phyloP scores from a whole-genome alignment of 2,113 vertebrate species.

The Clupea harengus region DNA sequence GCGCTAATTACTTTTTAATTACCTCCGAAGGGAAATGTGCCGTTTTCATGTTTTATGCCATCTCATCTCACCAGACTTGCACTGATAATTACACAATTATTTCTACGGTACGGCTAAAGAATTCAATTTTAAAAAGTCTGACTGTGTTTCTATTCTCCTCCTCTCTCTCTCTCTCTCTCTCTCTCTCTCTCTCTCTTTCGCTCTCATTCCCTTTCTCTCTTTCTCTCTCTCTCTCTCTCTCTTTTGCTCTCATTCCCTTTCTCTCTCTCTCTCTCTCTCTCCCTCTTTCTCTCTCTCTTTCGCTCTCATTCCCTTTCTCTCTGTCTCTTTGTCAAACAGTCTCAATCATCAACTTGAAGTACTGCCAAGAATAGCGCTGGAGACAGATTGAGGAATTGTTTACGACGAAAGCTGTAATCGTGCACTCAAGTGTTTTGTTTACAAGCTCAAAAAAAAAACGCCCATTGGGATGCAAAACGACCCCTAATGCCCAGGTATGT shows the following conservation, averaged over 20 bases:
- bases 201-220: neutral
- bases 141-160: neutral
- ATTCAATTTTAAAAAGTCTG: neutral
- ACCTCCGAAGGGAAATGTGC: neutral
- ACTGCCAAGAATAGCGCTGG: neutral
- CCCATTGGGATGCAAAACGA: neutral
- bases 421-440: conserved; percentile 34
- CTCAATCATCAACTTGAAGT: neutral
- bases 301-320: neutral
- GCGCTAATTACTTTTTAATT: conserved; percentile 34
- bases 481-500: neutral
- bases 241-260: no score
- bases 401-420: conserved; percentile 16
- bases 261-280: neutral
- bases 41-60: neutral
- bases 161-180: neutral
- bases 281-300: neutral
- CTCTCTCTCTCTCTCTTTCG: no score
- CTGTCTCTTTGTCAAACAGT: neutral
- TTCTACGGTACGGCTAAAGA: neutral
- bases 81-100: neutral
- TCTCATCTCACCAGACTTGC: neutral
- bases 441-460: neutral
- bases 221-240: no score
- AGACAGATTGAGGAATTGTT: neutral